These are phyloP conservation scores for Accipiter virgatus DNA, from an alignment of 2,113 vertebrate genomes.

Conservation along the genomic window DNA sequence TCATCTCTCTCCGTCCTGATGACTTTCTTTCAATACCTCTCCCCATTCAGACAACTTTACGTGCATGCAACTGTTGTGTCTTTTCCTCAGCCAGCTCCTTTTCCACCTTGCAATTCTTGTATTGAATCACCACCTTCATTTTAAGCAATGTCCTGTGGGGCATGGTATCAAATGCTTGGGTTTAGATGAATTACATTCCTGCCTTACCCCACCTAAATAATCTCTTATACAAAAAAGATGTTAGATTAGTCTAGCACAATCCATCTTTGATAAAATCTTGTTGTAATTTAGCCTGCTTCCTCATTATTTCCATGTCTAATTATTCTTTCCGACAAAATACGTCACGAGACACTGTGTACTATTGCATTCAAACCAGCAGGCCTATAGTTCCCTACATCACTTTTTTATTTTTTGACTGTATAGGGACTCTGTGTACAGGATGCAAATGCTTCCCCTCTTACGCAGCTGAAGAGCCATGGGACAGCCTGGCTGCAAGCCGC, in stretches of 20 bases:
- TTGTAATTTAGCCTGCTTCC: slow-evolving; percentile 20
- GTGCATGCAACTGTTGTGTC: not conserved
- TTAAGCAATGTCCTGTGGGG: not conserved
- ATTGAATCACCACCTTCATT: not conserved
- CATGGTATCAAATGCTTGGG: not conserved
- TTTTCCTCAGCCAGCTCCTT: not conserved
- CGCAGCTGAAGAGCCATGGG: not conserved
- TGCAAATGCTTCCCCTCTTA: not conserved
- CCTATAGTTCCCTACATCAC: not conserved
- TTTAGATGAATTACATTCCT: not conserved
- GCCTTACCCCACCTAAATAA: slow-evolving; percentile 21
- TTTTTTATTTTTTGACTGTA: not conserved
- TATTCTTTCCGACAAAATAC: slow-evolving; percentile 15
- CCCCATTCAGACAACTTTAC: not conserved
- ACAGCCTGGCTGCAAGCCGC: not conserved
- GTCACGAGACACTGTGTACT: not conserved
- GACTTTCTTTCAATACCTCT: not conserved
- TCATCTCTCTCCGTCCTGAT: not conserved
- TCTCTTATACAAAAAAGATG: not conserved
- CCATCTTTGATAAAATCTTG: slow-evolving; percentile 44
- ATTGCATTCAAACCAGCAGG: not conserved
- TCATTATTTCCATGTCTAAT: slow-evolving; percentile 45
- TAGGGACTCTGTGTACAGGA: not conserved
- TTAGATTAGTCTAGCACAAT: slow-evolving; percentile 33
- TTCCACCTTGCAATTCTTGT: not conserved